Evolutionary conservation across 30 jellyfish, hydroid and myxozoan genomes (phyloP).

Genomic region (Phacellophora camtschatica): DNA sequence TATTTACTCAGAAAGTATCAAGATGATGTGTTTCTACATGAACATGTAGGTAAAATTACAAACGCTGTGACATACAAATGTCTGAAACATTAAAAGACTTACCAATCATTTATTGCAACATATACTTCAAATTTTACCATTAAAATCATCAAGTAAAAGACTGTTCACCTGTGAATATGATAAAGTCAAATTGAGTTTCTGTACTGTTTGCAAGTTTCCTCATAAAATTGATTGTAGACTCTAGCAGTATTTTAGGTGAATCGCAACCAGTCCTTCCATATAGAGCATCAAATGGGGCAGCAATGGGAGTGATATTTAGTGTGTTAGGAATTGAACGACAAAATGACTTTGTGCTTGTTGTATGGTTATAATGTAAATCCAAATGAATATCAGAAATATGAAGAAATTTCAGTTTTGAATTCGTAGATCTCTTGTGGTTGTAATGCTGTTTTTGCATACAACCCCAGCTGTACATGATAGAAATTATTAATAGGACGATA

Average conservation of each 20-base stretch:
- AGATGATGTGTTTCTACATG: no score
- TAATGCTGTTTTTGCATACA: neutral
- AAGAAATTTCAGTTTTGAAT: conserved; percentile 10
- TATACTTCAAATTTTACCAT: no score
- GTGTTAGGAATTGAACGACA: conserved; percentile 50
- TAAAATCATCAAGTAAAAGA: no score
- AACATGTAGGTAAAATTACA: no score
- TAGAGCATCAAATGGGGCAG: conserved; percentile 52
- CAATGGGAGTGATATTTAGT: conserved; percentile 21
- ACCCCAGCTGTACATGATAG: conserved; percentile 34
- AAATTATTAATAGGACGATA: neutral
- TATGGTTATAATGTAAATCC: conserved; percentile 36
- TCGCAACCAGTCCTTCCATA: conserved; percentile 73
- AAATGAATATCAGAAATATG: conserved; percentile 67
- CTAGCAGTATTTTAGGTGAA: conserved; percentile 36
- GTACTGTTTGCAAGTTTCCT: neutral
- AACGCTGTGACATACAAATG: no score
- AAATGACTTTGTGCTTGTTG: conserved; percentile 5
- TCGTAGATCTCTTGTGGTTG: neutral
- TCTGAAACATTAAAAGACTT: no score
- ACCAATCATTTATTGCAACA: no score
- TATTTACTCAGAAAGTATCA: no score
- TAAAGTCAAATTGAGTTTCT: neutral
- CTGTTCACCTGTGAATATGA: conserved; percentile 53
- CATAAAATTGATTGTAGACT: conserved; percentile 30